phyloP scores from a whole-genome alignment of 2,113 vertebrate genomes.

The Pionites leucogaster region DNA sequence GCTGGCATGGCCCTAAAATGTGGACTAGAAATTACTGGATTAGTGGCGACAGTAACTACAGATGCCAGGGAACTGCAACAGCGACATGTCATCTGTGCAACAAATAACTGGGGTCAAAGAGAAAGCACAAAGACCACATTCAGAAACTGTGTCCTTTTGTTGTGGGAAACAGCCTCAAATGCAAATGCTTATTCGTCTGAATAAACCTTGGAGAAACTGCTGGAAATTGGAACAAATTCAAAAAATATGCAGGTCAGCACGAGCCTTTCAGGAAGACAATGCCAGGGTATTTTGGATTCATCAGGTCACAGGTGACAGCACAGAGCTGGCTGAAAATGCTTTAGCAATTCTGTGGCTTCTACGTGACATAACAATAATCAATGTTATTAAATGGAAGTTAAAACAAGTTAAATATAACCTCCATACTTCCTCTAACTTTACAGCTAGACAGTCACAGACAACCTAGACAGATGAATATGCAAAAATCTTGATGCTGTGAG shows the following conservation, averaged over 20 bases:
- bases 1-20: background rate
- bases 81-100: background rate
- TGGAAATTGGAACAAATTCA: background rate
- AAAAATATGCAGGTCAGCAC: background rate
- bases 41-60: background rate
- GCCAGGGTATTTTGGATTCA: background rate
- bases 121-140: background rate
- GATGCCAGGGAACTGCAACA: background rate
- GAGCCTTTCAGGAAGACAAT: background rate
- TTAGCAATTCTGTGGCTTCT: background rate
- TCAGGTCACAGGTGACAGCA: background rate
- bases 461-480: background rate
- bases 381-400: background rate
- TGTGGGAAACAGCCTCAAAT: background rate
- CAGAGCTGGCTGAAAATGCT: background rate
- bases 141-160: background rate
- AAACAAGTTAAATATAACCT: background rate
- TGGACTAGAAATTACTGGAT: background rate
- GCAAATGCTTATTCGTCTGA: background rate
- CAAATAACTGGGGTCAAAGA: conserved; percentile 2
- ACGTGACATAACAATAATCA: background rate
- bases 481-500: background rate
- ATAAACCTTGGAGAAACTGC: background rate
- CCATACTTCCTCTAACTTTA: background rate
- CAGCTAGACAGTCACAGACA: background rate